These are phyloP conservation scores for Microplitis manilae DNA, from an alignment of 2,888 invertebrate genomes.

Conservation along the genomic window DNA sequence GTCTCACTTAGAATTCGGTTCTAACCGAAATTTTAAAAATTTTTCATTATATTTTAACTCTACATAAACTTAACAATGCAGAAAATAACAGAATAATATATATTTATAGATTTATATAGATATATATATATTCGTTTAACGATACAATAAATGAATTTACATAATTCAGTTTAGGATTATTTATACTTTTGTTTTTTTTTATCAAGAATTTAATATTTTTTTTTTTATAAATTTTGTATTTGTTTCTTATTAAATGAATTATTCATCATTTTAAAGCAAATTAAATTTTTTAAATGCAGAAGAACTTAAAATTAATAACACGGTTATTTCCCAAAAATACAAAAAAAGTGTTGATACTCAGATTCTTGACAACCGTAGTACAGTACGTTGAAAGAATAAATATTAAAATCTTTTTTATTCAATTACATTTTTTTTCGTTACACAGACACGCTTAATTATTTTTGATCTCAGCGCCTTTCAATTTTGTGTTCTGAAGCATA, in stretches of 20 bases:
- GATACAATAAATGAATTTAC: slow-evolving; percentile 28
- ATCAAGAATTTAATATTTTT: background rate
- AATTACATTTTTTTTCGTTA: slow-evolving; percentile 19
- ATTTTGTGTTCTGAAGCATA: slow-evolving; percentile 53
- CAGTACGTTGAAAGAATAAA: slow-evolving; percentile 42
- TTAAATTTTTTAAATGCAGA: slow-evolving; percentile 24
- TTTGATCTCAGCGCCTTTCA: slow-evolving; percentile 52
- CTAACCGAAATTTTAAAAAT: slow-evolving; percentile 19
- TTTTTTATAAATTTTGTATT: slow-evolving; percentile 6
- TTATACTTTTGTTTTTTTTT: slow-evolving; percentile 10
- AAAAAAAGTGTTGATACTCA: slow-evolving; percentile 23
- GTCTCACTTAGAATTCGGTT: slow-evolving; percentile 34
- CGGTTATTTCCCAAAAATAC: slow-evolving; percentile 30
- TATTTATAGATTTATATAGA: slow-evolving; percentile 52
- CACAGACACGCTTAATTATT: slow-evolving; percentile 39
- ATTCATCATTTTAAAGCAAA: background rate
- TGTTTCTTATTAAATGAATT: background rate
- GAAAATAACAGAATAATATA: slow-evolving; percentile 61
- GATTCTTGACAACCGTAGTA: slow-evolving; percentile 28
- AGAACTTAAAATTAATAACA: slow-evolving; percentile 7
- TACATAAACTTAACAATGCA: slow-evolving; percentile 68
- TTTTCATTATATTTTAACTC: slow-evolving; percentile 54
- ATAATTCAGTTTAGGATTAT: slow-evolving; percentile 16
- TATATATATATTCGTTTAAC: slow-evolving; percentile 45
- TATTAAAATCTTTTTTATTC: slow-evolving; percentile 41